Percentiles rank a stretch among this genome's conserved stretches.
Evolutionary conservation across 23 tunicate species (phyloP).

Genomic region (Ciona savignyi): DNA sequence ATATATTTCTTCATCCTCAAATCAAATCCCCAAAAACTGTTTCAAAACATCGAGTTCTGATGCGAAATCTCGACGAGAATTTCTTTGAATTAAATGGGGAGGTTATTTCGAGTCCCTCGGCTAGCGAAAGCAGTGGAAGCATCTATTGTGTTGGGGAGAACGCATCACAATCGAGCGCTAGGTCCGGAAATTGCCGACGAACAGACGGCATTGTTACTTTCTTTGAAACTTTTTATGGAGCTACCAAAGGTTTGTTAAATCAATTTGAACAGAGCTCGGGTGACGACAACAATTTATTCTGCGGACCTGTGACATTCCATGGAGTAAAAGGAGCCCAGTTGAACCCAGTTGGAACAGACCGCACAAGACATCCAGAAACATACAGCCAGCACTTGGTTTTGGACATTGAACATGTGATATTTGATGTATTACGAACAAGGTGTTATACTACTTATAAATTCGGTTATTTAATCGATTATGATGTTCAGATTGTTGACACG

Average conservation of each 20-base stretch:
- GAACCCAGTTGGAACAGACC: constrained; percentile 24
- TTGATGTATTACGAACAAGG: constrained; percentile 70
- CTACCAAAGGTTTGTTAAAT: not conserved
- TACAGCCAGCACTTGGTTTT: constrained; percentile 75
- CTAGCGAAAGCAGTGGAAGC: constrained; percentile 87
- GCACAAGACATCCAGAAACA: constrained; percentile 7
- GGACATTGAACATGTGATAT: constrained; percentile 86
- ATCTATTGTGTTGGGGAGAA: constrained; percentile 42
- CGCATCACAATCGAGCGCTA: constrained; percentile 16
- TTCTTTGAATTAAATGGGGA: too few relatives aligned
- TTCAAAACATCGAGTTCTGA: too few relatives aligned
- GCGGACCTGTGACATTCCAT: constrained; percentile 63
- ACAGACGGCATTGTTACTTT: constrained; percentile 72
- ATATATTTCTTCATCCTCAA: too few relatives aligned
- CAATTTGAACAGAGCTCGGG: constrained; percentile 5
- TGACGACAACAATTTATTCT: constrained; percentile 40
- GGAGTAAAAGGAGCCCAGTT: constrained; percentile 31
- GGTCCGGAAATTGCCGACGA: constrained; percentile 18
- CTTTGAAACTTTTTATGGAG: constrained; percentile 57
- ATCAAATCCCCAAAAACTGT: too few relatives aligned
- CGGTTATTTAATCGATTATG: constrained; percentile 77
- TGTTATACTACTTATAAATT: constrained; percentile 81
- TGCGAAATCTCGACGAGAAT: too few relatives aligned
- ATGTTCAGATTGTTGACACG: constrained; percentile 70
- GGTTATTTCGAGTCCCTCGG: constrained; percentile 91